A percentile compares a stretch with the other conserved stretches of the same genome.
Evolutionary conservation across 2,113 vertebrate species (phyloP).

Genomic region (Vulpes vulpes): DNA sequence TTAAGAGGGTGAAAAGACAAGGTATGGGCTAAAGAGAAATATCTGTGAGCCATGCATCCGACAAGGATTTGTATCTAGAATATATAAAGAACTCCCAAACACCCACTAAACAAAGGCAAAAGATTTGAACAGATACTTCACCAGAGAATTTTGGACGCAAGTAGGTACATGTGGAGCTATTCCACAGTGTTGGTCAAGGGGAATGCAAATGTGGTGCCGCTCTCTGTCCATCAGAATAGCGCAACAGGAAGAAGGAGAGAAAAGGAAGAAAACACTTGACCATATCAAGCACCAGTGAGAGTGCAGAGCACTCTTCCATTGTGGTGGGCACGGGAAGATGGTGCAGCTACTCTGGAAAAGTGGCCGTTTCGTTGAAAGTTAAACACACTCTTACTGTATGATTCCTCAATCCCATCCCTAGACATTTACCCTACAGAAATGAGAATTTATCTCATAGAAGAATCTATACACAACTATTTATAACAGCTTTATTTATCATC

Average conservation of each 20-base stretch:
- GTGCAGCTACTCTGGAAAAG: background rate
- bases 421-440: background rate
- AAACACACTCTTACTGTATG: rapidly evolving
- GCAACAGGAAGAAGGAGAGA: too few species aligned
- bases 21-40: too few species aligned
- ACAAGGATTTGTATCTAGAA: background rate
- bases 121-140: background rate
- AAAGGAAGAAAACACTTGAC: rapidly evolving
- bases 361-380: rapidly evolving
- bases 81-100: background rate
- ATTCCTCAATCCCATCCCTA: background rate
- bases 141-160: background rate
- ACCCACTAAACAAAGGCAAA: background rate
- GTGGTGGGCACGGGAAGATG: rapidly evolving
- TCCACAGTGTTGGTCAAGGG: too few species aligned
- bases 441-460: background rate
- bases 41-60: background rate
- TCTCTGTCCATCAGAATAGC: background rate
- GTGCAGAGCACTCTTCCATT: rapidly evolving
- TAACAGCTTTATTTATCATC: background rate
- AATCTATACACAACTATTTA: background rate
- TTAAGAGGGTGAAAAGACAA: background rate
- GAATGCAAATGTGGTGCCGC: rapidly evolving
- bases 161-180: too few species aligned
- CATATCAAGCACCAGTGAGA: rapidly evolving